Evolutionary conservation across 2,113 vertebrate genomes (phyloP).

Genomic region (Zosterops pallidus): DNA sequence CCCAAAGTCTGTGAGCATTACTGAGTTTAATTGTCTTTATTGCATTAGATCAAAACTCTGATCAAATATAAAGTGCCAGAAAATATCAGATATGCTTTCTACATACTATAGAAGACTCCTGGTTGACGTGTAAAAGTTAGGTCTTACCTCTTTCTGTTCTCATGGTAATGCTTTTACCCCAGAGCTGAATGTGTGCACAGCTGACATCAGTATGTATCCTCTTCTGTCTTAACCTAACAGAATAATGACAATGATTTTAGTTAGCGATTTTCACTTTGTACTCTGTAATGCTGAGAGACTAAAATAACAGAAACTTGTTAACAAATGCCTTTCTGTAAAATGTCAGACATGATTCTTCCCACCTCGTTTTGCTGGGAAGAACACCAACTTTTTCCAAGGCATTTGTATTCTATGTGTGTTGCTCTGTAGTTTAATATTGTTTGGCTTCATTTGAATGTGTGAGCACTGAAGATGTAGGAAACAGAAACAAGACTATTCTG

Average conservation of each 20-base stretch:
- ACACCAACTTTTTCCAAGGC: conserved; percentile 13
- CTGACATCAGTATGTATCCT: background rate
- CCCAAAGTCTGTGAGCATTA: background rate
- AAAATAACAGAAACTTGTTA: background rate
- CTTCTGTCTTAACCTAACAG: background rate
- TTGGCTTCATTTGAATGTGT: conserved; percentile 55
- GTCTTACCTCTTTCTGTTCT: background rate
- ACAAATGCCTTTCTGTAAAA: background rate
- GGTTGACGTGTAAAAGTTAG: background rate
- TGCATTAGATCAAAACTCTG: background rate
- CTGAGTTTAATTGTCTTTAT: background rate
- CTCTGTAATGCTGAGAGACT: background rate
- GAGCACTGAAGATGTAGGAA: conserved; percentile 47
- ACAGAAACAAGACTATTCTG: conserved; percentile 39
- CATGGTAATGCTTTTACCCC: background rate
- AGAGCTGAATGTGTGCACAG: background rate
- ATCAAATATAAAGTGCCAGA: background rate
- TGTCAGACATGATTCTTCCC: background rate
- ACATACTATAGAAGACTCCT: background rate
- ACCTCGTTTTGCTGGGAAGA: background rate
- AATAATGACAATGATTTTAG: background rate
- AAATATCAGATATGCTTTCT: background rate
- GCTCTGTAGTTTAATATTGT: conserved; percentile 38
- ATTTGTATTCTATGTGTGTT: background rate
- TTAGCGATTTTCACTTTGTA: background rate